These are phyloP conservation scores for Calameuta pallipes DNA, from an alignment of 2,888 invertebrate genomes.

Conservation along the genomic window DNA sequence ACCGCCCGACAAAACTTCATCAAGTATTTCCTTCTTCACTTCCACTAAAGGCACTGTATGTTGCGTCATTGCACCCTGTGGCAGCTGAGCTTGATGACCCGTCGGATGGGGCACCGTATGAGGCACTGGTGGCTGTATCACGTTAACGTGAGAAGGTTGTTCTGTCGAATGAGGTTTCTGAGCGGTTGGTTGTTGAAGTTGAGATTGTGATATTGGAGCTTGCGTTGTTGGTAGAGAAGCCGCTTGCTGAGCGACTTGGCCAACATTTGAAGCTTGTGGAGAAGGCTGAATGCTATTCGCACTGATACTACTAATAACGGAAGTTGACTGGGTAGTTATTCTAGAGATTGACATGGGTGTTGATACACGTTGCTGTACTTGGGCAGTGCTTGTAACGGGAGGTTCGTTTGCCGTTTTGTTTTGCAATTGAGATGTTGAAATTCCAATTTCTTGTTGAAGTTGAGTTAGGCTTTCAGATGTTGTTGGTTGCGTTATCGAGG, in stretches of 20 bases:
- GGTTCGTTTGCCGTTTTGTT: slow-evolving; percentile 17
- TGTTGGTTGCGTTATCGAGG: slow-evolving; percentile 23
- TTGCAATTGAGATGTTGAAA: slow-evolving; percentile 10
- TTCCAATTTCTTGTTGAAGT: slow-evolving; percentile 5
- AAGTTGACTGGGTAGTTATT: slow-evolving; percentile 40
- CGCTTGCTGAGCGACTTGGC: background rate
- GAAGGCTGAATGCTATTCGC: slow-evolving; percentile 31
- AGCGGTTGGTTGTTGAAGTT: slow-evolving; percentile 52
- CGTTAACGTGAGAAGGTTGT: slow-evolving; percentile 64
- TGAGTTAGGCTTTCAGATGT: slow-evolving; percentile 17
- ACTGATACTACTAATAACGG: slow-evolving; percentile 36
- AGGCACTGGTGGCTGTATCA: slow-evolving; percentile 66
- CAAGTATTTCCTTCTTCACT: slow-evolving; percentile 79
- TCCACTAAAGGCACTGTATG: slow-evolving; percentile 71
- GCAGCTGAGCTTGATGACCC: slow-evolving; percentile 66
- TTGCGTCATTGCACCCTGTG: slow-evolving; percentile 58
- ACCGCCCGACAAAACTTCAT: slow-evolving; percentile 68
- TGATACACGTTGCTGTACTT: slow-evolving; percentile 11
- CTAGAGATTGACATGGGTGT: slow-evolving; percentile 28
- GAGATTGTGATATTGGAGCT: background rate
- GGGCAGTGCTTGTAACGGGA: slow-evolving; percentile 9
- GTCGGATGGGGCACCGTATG: slow-evolving; percentile 61
- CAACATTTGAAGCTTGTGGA: slow-evolving; percentile 16
- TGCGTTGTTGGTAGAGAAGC: background rate
- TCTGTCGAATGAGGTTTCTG: slow-evolving; percentile 54